phyloP scores from a whole-genome alignment of 2,113 vertebrate genomes.

The Melozone crissalis region DNA sequence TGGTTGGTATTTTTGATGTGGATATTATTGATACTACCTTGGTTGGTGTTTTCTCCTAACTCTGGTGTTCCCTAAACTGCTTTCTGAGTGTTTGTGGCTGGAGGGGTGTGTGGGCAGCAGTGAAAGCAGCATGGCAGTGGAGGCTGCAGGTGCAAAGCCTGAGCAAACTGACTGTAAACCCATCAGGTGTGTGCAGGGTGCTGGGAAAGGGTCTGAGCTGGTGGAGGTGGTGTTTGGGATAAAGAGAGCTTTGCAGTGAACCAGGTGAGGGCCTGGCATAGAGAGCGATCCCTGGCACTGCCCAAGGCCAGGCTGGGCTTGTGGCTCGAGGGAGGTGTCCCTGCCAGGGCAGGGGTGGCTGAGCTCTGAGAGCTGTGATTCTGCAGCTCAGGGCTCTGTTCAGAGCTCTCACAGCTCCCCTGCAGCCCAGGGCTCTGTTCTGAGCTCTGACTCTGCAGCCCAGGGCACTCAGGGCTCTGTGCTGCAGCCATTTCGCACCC shows the following conservation, averaged over 20 bases:
- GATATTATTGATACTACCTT: neutral
- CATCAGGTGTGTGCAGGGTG: neutral
- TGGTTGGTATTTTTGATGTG: neutral
- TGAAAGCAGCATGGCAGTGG: neutral
- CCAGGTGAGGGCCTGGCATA: neutral
- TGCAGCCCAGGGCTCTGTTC: no score
- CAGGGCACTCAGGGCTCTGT: neutral
- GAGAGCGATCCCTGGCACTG: neutral
- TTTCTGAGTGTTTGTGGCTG: neutral
- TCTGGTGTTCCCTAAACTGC: neutral
- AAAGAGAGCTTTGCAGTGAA: neutral
- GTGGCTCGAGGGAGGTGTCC: neutral
- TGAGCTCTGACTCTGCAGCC: no score
- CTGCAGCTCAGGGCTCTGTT: accelerated
- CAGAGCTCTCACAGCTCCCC: no score
- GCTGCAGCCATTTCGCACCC: neutral
- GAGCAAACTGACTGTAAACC: neutral
- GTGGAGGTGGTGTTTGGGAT: neutral
- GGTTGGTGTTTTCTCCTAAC: neutral
- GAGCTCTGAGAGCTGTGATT: neutral
- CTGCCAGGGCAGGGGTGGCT: neutral
- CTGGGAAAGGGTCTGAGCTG: neutral
- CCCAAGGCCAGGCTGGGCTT: neutral
- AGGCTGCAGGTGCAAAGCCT: neutral
- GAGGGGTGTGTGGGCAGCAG: neutral